These are phyloP conservation scores for Acrocephalus arundinaceus DNA, from an alignment of 2,113 vertebrate genomes.

Conservation along the genomic window DNA sequence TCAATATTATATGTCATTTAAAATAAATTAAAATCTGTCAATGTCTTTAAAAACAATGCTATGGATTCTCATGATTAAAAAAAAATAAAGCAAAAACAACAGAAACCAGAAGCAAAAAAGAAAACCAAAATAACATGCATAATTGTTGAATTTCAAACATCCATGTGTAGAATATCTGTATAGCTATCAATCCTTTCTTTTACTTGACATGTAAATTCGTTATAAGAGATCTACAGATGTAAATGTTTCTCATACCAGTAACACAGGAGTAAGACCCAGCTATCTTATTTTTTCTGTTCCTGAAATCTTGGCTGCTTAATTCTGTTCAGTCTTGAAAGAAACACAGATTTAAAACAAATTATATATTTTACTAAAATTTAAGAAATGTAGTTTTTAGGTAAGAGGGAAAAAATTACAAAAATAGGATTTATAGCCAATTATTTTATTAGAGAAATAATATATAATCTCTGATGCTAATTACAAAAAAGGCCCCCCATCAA, in stretches of 20 bases:
- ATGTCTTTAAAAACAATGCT: not conserved
- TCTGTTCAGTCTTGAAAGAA: not conserved
- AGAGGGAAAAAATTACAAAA: not conserved
- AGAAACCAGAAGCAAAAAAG: not conserved
- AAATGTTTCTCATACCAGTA: not conserved
- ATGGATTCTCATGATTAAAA: not conserved
- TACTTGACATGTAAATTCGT: not conserved
- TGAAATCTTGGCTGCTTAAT: not conserved
- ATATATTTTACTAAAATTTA: not conserved
- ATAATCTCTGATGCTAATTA: not conserved
- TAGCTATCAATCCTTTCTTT: not conserved
- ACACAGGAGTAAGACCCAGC: not conserved
- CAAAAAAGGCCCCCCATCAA: not conserved
- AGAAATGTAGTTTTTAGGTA: not conserved
- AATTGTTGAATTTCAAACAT: not conserved
- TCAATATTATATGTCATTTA: not conserved
- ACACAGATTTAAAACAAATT: not conserved
- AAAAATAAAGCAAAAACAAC: fast-evolving
- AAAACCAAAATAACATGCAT: not conserved
- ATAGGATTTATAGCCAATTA: not conserved
- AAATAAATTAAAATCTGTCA: not conserved
- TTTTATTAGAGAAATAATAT: not conserved
- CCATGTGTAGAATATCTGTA: not conserved
- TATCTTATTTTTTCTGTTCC: not conserved
- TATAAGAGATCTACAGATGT: not conserved